Evolutionary conservation across 2,113 vertebrate species (phyloP).

Genomic region (Salminus brasiliensis): DNA sequence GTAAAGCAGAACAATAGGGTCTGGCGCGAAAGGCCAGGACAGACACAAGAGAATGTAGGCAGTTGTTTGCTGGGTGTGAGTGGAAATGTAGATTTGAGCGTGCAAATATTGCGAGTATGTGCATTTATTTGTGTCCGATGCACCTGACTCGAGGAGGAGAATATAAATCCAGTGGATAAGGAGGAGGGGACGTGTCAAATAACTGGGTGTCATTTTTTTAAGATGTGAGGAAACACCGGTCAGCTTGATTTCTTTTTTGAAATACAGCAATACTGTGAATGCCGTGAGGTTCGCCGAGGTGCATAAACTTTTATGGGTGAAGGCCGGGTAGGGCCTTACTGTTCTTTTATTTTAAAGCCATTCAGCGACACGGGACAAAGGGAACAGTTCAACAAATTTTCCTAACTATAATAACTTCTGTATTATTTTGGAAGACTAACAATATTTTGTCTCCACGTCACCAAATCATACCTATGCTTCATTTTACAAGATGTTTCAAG

Average conservation of each 20-base stretch:
- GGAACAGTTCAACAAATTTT: background rate
- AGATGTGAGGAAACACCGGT: slow-evolving; percentile 70
- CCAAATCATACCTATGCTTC: too few species aligned
- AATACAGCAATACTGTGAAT: slow-evolving; percentile 62
- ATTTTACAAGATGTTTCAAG: too few species aligned
- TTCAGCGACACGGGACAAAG: background rate
- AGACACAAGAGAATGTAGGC: background rate
- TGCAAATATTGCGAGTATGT: background rate
- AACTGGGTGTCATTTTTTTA: slow-evolving; percentile 74
- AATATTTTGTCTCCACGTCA: too few species aligned
- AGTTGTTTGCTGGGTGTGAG: background rate
- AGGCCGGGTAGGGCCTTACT: background rate
- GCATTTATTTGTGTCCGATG: slow-evolving; percentile 22
- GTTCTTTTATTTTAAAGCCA: background rate
- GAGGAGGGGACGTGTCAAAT: slow-evolving; percentile 74
- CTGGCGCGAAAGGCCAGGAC: slow-evolving; percentile 12
- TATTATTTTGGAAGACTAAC: too few species aligned
- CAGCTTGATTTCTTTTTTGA: slow-evolving; percentile 65
- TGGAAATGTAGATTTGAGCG: background rate
- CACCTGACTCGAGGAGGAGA: slow-evolving; percentile 64
- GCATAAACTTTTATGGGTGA: slow-evolving; percentile 17
- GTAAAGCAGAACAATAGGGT: slow-evolving; percentile 45
- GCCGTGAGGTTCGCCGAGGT: background rate
- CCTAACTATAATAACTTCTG: background rate
- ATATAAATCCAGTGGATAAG: slow-evolving; percentile 72